A percentile compares a stretch with the other conserved stretches of the same genome.
These are phyloP conservation scores for Lysandra bellargus DNA, from an alignment of 2,888 invertebrate species.

Conservation along the genomic window DNA sequence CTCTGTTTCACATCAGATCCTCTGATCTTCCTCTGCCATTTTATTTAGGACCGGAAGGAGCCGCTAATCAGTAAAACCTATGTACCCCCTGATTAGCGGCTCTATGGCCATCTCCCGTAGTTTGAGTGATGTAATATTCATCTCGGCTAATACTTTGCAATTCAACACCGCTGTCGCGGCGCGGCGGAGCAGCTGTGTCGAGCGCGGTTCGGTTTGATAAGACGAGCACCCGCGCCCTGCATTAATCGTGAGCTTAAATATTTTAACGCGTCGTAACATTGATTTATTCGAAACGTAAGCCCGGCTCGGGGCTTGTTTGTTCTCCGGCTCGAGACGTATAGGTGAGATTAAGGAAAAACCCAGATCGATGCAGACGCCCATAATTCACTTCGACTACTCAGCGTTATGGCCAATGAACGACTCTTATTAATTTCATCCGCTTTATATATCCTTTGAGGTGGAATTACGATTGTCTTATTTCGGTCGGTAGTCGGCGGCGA, in stretches of 20 bases:
- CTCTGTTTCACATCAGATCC: background rate
- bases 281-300: constrained; percentile 78
- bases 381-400: constrained; percentile 52
- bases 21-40: background rate
- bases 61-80: background rate
- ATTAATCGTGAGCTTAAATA: constrained; percentile 80
- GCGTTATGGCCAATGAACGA: constrained; percentile 52
- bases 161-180: constrained; percentile 47
- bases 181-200: constrained; percentile 54
- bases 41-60: background rate
- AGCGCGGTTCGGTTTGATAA: constrained; percentile 60
- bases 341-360: constrained; percentile 69
- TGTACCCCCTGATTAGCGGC: too few relatives aligned
- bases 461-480: constrained; percentile 29
- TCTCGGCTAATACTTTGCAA: constrained; percentile 46
- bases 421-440: constrained; percentile 54
- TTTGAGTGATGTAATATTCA: constrained; percentile 14
- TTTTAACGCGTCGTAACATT: constrained; percentile 80
- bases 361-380: constrained; percentile 54
- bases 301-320: constrained; percentile 77
- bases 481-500: background rate
- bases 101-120: background rate
- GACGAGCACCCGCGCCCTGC: constrained; percentile 62
- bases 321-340: constrained; percentile 75
- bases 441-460: constrained; percentile 45